A percentile compares a stretch with the other conserved stretches of the same genome.
phyloP scores from a whole-genome alignment of 2,113 vertebrate genomes.

The Brienomyrus brachyistius region DNA sequence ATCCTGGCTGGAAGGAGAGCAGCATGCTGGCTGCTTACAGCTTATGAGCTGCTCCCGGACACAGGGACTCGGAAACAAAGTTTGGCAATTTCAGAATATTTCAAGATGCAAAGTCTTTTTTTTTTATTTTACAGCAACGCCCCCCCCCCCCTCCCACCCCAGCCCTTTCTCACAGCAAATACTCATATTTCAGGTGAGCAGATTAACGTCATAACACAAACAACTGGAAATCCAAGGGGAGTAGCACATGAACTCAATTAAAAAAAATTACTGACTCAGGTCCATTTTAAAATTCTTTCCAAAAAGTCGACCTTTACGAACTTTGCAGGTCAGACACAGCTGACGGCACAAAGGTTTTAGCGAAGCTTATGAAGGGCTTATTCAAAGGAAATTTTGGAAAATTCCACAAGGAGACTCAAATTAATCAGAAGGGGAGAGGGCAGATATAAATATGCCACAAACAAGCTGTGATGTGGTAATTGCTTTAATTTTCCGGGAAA shows the following conservation, averaged over 20 bases:
- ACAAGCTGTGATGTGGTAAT: neutral
- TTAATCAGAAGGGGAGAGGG: neutral
- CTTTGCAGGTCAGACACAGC: neutral
- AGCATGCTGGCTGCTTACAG: no score
- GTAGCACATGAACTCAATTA: neutral
- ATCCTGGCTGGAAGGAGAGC: neutral
- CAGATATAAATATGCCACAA: neutral
- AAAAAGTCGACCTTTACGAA: slow-evolving; percentile 3
- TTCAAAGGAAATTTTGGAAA: neutral
- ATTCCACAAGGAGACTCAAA: neutral
- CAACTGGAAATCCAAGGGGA: neutral
- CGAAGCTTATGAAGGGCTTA: neutral
- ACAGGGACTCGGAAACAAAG: neutral
- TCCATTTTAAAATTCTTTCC: neutral
- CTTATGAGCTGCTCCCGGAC: neutral
- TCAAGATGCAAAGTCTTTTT: neutral
- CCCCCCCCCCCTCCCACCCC: neutral
- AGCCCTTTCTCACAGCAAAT: neutral
- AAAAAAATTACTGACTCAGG: neutral
- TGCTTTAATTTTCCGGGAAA: neutral
- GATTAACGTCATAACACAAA: neutral
- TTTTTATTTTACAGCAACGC: neutral
- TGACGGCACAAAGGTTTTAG: neutral
- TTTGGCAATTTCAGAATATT: neutral
- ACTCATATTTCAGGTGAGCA: neutral